These are phyloP conservation scores for Eclectus roratus DNA, from an alignment of 2,113 vertebrate species.

Conservation along the genomic window DNA sequence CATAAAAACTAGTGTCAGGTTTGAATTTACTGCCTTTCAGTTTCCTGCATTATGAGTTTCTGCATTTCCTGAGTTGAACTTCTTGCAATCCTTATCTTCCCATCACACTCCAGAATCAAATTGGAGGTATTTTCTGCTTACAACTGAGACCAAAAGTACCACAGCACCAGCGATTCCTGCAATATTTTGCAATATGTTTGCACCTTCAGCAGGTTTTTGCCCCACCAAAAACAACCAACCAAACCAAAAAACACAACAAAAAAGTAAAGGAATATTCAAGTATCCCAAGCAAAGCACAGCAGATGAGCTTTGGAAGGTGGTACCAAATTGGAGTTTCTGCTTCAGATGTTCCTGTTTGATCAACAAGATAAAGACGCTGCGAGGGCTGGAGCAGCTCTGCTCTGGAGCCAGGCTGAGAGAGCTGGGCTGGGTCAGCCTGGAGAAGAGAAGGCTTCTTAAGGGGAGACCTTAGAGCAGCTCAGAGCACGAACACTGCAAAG, in stretches of 20 bases:
- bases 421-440: not conserved
- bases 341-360: not conserved
- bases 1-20: not conserved
- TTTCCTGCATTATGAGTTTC: slow-evolving; percentile 47
- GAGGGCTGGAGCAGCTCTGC: not conserved
- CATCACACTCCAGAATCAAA: not conserved
- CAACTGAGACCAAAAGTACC: not conserved
- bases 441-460: not conserved
- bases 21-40: slow-evolving; percentile 39
- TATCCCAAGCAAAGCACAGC: not conserved
- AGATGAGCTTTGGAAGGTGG: not conserved
- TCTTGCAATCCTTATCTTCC: not conserved
- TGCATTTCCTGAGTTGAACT: slow-evolving; percentile 28
- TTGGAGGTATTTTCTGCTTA: not conserved
- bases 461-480: not conserved
- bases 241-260: not conserved
- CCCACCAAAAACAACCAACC: not conserved
- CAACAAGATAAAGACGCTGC: not conserved
- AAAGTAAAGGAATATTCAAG: not conserved
- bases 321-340: not conserved
- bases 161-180: not conserved
- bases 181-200: not conserved
- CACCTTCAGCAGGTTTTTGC: not conserved
- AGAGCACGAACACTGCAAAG: not conserved
- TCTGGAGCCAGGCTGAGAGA: not conserved